Percentiles rank a stretch among this genome's conserved stretches.
Evolutionary conservation across 2,113 vertebrate species (phyloP).

Genomic region (Hystrix brachyura): DNA sequence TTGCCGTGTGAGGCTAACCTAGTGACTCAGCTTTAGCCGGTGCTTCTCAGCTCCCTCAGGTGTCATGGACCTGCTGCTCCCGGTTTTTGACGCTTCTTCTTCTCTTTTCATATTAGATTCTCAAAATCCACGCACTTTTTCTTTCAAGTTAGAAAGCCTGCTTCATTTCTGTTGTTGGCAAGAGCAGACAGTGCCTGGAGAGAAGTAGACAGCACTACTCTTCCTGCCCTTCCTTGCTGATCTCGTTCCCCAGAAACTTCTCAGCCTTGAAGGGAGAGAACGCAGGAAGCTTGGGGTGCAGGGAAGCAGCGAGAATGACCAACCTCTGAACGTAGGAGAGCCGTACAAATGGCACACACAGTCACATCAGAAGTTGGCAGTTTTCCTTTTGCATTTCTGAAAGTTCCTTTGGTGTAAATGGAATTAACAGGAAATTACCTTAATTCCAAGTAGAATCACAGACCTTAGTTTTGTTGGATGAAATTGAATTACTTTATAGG

Average conservation of each 20-base stretch:
- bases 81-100: background rate
- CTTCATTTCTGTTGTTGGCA: conserved; percentile 11
- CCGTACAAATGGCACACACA: background rate
- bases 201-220: background rate
- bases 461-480: conserved; percentile 31
- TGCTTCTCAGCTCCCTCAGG: background rate
- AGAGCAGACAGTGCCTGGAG: background rate
- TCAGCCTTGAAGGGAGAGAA: background rate
- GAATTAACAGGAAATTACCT: conserved; percentile 31
- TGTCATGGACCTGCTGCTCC: background rate
- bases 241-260: background rate
- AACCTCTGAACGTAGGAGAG: background rate
- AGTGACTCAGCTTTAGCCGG: background rate
- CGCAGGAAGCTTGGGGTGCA: background rate
- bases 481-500: background rate
- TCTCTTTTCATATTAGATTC: background rate
- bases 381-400: conserved; percentile 55
- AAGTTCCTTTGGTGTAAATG: background rate
- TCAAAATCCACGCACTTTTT: conserved; percentile 41
- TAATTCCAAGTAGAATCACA: conserved; percentile 46
- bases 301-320: background rate
- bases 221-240: background rate
- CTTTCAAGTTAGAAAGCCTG: conserved; percentile 29
- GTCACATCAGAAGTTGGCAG: background rate
- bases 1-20: conserved; percentile 1